Conservation (phyloP, 1,140 invertebrate genomes). For the Chironomus striatipennis region DNA sequence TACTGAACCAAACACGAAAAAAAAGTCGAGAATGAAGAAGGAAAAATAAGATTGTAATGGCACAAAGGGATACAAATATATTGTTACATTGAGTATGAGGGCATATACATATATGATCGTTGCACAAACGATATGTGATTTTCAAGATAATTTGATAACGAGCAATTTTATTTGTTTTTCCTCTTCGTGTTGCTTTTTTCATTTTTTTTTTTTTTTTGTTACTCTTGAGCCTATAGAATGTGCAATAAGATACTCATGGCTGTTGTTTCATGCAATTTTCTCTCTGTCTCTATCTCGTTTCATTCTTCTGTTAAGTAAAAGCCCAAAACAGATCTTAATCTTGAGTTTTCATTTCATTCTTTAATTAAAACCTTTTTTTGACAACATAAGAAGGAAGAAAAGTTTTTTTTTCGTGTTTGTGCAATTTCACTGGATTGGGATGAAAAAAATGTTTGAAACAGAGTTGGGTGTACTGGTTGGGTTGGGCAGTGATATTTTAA, state of each 20-base stretch:
- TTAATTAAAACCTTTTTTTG: conserved; percentile 19
- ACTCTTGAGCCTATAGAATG: neutral
- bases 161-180: neutral
- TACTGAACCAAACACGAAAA: neutral
- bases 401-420: too few species aligned
- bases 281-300: neutral
- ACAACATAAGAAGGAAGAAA: neutral
- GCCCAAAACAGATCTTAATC: conserved; percentile 5
- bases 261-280: neutral
- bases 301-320: neutral
- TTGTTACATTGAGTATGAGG: neutral
- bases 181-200: neutral
- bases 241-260: neutral
- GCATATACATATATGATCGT: neutral
- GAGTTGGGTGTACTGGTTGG: too few species aligned
- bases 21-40: neutral
- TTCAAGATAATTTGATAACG: conserved; percentile 22
- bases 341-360: conserved; percentile 5
- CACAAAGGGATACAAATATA: neutral
- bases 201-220: neutral
- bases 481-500: too few species aligned
- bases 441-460: too few species aligned
- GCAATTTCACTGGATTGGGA: too few species aligned
- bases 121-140: neutral
- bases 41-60: too few species aligned